Base-by-base conservation (phyloP, 2,113 vertebrate genomes). In the Poeciliopsis occidentalis region DNA sequence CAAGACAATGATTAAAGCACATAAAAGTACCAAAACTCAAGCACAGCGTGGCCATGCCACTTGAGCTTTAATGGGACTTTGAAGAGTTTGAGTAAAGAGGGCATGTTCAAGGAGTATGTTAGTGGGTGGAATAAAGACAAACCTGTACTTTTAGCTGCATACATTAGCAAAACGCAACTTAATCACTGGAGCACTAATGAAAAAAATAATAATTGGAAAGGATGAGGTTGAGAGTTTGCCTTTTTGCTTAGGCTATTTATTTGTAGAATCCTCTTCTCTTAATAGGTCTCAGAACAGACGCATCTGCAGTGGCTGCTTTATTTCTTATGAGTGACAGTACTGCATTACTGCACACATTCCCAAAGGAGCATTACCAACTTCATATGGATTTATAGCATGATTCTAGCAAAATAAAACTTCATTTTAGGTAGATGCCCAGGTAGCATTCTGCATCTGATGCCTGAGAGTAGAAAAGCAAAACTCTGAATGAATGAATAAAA, bases 241-340 rank as follows among this genome's bases (percentile, higher is more conserved):
- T 71, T 71, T 66, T 78, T 44, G 41, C 41, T 39, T 2, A 64
- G 37, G 54, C 11, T 22, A 2, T 32, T 82, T 71, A 78, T 79
- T 26, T 64, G 66, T 64, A 71, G 61, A 64, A 26, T 85, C 73
- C 12, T 75, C n/a, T 26, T 13, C 72, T 78, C 71, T 60, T 71
- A 78, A 37, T 27, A 60, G 24, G 75, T 79, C 78, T 78, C 22
- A 76, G 62, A 78, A 51, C 24, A 12, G 82, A 65, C 60, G 30
- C 63, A 73, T 69, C 70, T 73, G 27, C 1, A 30, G 71, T 82
- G 78, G 71, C 71, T 76, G 64, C 63, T 75, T 80, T 73, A 47
- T 76, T 87, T 72, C 69, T 32, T 78, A 81, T 87, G 89, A 92
- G 84, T 86, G 90, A 90, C 79, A 70, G 78, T 30, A 19, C 77